Evolutionary conservation across 2,888 invertebrate genomes (phyloP), one percentile per base, ranked within the genome.

Genomic region (Exocentrus adspersus): DNA sequence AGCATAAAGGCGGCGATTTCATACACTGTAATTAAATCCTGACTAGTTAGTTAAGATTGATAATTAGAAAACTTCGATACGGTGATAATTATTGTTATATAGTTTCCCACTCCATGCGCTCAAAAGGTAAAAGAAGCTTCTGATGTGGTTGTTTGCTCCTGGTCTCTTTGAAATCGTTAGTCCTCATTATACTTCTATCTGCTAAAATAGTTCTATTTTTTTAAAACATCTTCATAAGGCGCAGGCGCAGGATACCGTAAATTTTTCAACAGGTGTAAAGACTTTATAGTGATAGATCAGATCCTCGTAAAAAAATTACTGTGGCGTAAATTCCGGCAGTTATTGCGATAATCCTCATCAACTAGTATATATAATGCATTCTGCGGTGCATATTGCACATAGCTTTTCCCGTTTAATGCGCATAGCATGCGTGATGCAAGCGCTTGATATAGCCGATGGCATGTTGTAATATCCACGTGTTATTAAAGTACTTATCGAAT

Each of bases 371-470:
- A 45, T 52, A 60, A 52, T 52, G 52, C 52, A 60, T 52, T 60
- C 52, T 60, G 52, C 52, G 52, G 60, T 52, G 52, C 50, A 52
- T 60, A 52, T 51, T 32, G 52, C 60, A 60, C 60, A 52, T 60
- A 45, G 21, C 60, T 21, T 60, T 48, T 46, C 30, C 52, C 37
- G 53, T 28, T n/a, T 60, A 60, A 43, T 32, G 51, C 20, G 54
- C 43, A 54, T 57, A 46, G 17, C 32, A 19, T 32, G 45, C 45
- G 45, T 57, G 45, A 46, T 45, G 46, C 32, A 57, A 57, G 45
- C 46, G 45, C 46, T 9, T 45, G 57, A 32, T 57, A 46, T 57
- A 16, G 46, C 45, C 57, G 28, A 28, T 16, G 57, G 57, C 46
- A 46, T 57, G 57, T 46, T 57, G 30, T 30, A 57, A 57, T 42